phyloP scores from a whole-genome alignment of 2,888 invertebrate species.

The Silvanus unidentatus region DNA sequence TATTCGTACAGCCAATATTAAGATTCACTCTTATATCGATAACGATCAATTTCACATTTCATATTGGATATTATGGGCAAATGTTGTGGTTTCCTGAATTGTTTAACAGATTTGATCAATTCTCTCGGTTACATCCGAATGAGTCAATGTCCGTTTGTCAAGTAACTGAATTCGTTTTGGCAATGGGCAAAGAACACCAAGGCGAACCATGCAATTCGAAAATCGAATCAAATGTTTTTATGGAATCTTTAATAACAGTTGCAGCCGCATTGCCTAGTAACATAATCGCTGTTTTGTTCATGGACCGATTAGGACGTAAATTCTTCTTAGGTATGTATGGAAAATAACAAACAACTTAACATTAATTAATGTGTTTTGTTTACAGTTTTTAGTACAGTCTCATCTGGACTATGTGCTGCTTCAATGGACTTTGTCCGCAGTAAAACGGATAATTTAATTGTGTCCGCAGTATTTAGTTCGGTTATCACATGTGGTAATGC shows the following conservation, averaged over 20 bases:
- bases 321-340: conserved; percentile 68
- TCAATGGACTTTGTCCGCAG: conserved; percentile 80
- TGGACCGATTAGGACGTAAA: conserved; percentile 81
- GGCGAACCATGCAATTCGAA: conserved; percentile 59
- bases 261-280: conserved; percentile 83
- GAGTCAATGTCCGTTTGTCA: conserved; percentile 65
- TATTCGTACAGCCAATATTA: conserved; percentile 75
- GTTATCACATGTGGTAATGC: conserved; percentile 86
- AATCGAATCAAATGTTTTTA: conserved; percentile 74
- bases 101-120: conserved; percentile 85
- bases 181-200: conserved; percentile 54
- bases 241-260: conserved; percentile 81
- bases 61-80: conserved; percentile 90
- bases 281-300: conserved; percentile 70
- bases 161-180: conserved; percentile 71
- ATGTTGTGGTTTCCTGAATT: conserved; percentile 98
- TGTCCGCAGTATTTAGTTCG: conserved; percentile 80
- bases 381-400: conserved; percentile 75
- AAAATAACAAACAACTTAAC: too few relatives aligned
- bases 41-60: conserved; percentile 86
- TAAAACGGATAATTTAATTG: conserved; percentile 75
- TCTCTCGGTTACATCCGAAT: conserved; percentile 61
- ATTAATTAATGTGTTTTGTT: neutral
- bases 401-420: conserved; percentile 77
- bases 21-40: conserved; percentile 80